These are phyloP conservation scores for Micronycteris hirsuta DNA, from an alignment of 2,113 vertebrate genomes.

Conservation along the genomic window DNA sequence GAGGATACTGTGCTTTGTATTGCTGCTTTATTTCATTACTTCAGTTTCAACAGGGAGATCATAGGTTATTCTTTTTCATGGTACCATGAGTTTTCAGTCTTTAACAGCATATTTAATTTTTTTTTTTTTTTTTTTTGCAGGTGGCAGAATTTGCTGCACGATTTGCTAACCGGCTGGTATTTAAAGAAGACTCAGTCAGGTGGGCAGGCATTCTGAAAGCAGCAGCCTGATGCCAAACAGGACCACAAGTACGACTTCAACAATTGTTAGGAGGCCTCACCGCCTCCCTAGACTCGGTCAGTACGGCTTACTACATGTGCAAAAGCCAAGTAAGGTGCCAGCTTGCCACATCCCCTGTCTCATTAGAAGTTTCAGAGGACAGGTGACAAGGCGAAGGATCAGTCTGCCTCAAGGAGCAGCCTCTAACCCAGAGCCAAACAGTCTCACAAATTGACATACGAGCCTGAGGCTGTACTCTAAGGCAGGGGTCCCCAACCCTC, in stretches of 20 bases:
- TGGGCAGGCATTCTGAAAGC: neutral
- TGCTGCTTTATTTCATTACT: neutral
- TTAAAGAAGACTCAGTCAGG: neutral
- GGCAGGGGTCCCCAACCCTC: no score
- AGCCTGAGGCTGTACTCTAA: neutral
- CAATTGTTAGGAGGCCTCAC: neutral
- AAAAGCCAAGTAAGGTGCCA: neutral
- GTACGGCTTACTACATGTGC: neutral
- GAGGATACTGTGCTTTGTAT: neutral
- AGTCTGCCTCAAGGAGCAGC: neutral
- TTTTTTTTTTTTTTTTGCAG: neutral
- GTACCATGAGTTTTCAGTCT: neutral
- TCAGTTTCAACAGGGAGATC: neutral
- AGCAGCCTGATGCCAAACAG: neutral
- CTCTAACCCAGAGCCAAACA: neutral
- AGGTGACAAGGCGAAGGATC: neutral
- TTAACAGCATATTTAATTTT: neutral
- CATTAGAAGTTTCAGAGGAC: neutral
- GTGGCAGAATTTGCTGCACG: neutral
- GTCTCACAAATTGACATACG: neutral
- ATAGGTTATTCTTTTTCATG: neutral
- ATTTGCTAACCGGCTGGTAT: neutral
- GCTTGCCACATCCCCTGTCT: neutral
- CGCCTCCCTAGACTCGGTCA: neutral
- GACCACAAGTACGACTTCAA: neutral